Percentiles rank a stretch among this genome's conserved stretches.
These are phyloP conservation scores for Synergus umbraculus DNA, from an alignment of 2,888 invertebrate genomes.

Conservation along the genomic window DNA sequence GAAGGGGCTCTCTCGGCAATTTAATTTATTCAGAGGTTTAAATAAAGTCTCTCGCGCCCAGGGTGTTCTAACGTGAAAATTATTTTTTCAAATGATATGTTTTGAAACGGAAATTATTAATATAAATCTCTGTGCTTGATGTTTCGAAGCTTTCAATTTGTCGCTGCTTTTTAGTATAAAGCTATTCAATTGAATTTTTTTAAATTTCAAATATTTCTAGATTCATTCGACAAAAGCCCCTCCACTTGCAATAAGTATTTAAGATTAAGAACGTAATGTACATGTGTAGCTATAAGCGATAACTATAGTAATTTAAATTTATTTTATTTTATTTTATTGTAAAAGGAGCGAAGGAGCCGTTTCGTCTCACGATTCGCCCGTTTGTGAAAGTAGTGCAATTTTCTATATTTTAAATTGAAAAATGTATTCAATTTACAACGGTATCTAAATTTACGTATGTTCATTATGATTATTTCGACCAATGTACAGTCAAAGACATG, in stretches of 20 bases:
- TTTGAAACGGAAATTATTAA: not conserved
- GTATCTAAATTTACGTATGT: conserved; percentile 17
- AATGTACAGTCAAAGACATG: too few relatives aligned
- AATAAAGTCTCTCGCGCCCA: not conserved
- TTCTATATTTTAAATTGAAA: conserved; percentile 9
- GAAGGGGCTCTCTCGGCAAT: not conserved
- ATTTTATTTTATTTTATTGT: conserved; percentile 31
- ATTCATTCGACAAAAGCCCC: not conserved
- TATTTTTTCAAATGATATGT: not conserved
- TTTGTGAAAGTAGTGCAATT: conserved; percentile 33
- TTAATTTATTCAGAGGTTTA: not conserved
- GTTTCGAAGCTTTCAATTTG: not conserved
- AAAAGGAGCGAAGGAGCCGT: conserved; percentile 18
- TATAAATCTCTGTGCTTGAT: not conserved
- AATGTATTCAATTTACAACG: not conserved
- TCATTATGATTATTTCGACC: not conserved
- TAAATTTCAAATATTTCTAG: not conserved
- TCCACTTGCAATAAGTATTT: conserved; percentile 29
- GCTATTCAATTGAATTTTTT: not conserved
- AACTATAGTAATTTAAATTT: conserved; percentile 41
- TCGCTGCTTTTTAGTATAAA: too few relatives aligned
- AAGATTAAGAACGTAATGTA: conserved; percentile 35
- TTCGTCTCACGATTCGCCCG: conserved; percentile 29
- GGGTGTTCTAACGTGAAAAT: not conserved
- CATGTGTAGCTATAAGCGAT: conserved; percentile 35